Evolutionary conservation across 1,140 invertebrate species (phyloP).

Genomic region (Thaumetopoea pityocampa): DNA sequence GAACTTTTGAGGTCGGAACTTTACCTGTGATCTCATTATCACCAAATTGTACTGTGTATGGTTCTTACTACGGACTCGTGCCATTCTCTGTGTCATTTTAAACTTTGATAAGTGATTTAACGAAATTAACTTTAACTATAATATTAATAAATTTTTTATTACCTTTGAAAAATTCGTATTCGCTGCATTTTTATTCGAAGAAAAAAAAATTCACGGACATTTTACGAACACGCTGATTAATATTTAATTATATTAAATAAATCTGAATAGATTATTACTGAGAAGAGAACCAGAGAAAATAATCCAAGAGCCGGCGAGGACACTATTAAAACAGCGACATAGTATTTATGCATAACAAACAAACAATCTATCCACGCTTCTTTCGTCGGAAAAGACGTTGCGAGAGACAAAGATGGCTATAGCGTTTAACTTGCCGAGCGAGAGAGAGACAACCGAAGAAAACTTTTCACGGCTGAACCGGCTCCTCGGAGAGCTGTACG

Average conservation of each 20-base stretch:
- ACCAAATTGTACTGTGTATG: constrained; percentile 31
- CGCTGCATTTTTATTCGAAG: too few relatives aligned
- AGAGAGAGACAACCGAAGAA: constrained; percentile 71
- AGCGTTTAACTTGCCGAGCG: constrained; percentile 72
- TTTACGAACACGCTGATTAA: too few relatives aligned
- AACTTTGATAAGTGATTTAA: constrained; percentile 27
- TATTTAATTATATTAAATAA: too few relatives aligned
- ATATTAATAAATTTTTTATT: constrained; percentile 5
- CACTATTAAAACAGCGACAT: constrained; percentile 30
- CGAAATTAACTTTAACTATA: constrained; percentile 11
- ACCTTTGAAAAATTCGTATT: constrained; percentile 2
- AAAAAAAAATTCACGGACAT: too few relatives aligned
- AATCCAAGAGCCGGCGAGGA: constrained; percentile 24
- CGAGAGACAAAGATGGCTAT: constrained; percentile 71
- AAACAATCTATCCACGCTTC: constrained; percentile 61
- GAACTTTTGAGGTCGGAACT: constrained; percentile 36
- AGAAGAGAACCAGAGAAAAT: constrained; percentile 10
- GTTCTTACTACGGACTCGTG: constrained; percentile 12
- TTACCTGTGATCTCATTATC: constrained; percentile 38
- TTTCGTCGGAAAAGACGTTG: constrained; percentile 62
- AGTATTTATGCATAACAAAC: constrained; percentile 67
- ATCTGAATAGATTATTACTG: constrained; percentile 19
- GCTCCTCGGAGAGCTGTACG: constrained; percentile 70
- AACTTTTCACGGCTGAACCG: constrained; percentile 73
- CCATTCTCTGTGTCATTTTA: constrained; percentile 27